Evolutionary conservation across 2,888 invertebrate species (phyloP).

Genomic region (Trachelus stipa): DNA sequence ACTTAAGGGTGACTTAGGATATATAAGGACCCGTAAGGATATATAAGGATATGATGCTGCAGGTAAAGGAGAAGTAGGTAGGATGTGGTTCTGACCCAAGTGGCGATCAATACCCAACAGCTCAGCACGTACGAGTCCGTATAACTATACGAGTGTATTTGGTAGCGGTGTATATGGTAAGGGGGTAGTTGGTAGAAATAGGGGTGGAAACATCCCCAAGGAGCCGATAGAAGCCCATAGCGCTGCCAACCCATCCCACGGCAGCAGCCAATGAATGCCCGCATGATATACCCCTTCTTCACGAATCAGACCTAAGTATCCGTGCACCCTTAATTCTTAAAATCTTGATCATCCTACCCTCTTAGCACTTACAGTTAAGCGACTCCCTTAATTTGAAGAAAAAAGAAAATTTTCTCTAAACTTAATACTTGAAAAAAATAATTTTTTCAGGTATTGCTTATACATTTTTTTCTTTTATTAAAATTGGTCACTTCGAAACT

Average conservation of each 20-base stretch:
- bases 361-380: neutral
- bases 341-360: neutral
- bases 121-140: conserved; percentile 50
- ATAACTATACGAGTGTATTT: conserved; percentile 58
- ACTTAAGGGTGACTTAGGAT: conserved; percentile 36
- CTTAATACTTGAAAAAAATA: neutral
- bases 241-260: conserved; percentile 54
- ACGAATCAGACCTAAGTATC: neutral
- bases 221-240: conserved; percentile 61
- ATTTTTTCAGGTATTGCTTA: neutral
- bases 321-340: neutral
- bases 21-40: conserved; percentile 51
- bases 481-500: neutral
- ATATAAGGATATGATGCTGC: conserved; percentile 56
- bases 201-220: conserved; percentile 64
- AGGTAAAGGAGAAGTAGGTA: conserved; percentile 59
- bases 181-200: conserved; percentile 57
- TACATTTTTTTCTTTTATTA: neutral
- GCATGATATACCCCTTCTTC: conserved; percentile 41
- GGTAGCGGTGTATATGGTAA: conserved; percentile 50
- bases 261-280: conserved; percentile 49
- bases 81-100: conserved; percentile 50
- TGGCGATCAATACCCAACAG: conserved; percentile 62
- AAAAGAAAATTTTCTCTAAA: neutral
- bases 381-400: no score